Base-by-base conservation (phyloP, 2,113 vertebrate species). In the Oncorhynchus nerka region DNA sequence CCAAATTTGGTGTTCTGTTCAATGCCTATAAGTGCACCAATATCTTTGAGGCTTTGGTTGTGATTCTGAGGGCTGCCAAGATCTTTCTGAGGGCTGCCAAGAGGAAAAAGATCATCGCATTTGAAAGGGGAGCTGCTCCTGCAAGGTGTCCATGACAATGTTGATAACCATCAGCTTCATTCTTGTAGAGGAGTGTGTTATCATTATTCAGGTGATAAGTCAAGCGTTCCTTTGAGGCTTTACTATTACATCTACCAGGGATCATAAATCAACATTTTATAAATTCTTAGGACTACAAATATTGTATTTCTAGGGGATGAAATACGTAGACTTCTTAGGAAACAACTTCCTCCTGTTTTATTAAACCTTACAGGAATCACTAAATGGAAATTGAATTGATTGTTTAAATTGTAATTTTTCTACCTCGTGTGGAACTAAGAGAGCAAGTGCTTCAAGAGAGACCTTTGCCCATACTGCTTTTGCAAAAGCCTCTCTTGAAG, bases 1-100 rank as follows among this genome's bases (percentile, higher is more conserved):
- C 99, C 79, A 99, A 95, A 85, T 99, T 99, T 49, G 98, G 98
- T 22, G 95, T 98, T 57, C 90, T 99, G 71, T 99, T 99, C 79
- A 93, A 76, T 9, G 98, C 99, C 61, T 96, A 98, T 48, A 93
- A 91, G 34, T 99, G 97, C 86, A 97, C 97, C 90, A 99, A 99
- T 83, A 95, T 99, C 87, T 99, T 99, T 59, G 97, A 99, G 93
- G 98, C 97, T 0, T 71, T 99, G 24, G 97, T 99, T 49, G 97
- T 97, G 73, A 99, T 97, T 1, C 91, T 99, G 73, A 97, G 91
- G 89, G 97, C 97, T 0, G 97, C 97, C 34, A 99, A 99, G 83
- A 93, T 32, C 30, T 32, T 97, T 1, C 91, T 99, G 73, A 97
- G 91, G 89, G 97, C 97, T 0, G 97, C 97, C 34, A 99, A 99